phyloP scores from a whole-genome alignment of 2,797 vertebrate genomes.

The Sphenodon punctatus region DNA sequence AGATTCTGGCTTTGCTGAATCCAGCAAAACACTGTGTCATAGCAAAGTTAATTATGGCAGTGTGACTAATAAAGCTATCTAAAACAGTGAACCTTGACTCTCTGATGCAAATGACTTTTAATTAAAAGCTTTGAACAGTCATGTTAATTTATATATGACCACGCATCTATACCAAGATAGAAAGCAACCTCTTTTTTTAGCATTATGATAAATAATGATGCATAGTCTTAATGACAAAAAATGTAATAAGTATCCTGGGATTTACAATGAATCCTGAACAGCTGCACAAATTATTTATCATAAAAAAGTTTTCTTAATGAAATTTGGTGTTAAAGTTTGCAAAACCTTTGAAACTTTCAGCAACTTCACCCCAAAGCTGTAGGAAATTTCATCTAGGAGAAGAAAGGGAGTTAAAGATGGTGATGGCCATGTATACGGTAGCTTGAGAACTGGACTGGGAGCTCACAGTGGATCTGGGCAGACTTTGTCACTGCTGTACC shows the following conservation, averaged over 20 bases:
- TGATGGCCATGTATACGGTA: too few relatives aligned
- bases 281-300: background rate
- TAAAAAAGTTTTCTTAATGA: too few relatives aligned
- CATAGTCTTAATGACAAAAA: too few relatives aligned
- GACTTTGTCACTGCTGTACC: too few relatives aligned
- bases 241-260: background rate
- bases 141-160: background rate
- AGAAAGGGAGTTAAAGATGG: too few relatives aligned
- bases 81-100: background rate
- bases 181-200: background rate
- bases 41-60: background rate
- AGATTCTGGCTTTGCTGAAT: constrained; percentile 17
- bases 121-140: background rate
- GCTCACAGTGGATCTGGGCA: too few relatives aligned
- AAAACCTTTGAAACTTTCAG: too few relatives aligned
- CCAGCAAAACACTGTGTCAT: constrained; percentile 11
- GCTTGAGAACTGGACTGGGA: too few relatives aligned
- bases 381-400: too few relatives aligned
- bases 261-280: background rate
- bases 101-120: background rate
- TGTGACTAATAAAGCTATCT: background rate
- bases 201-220: background rate
- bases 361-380: too few relatives aligned
- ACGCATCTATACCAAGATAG: too few relatives aligned
- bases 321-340: too few relatives aligned